A percentile compares a stretch with the other conserved stretches of the same genome.
These are phyloP conservation scores for Diarsia mendica DNA, from an alignment of 2,888 invertebrate species.

Conservation along the genomic window DNA sequence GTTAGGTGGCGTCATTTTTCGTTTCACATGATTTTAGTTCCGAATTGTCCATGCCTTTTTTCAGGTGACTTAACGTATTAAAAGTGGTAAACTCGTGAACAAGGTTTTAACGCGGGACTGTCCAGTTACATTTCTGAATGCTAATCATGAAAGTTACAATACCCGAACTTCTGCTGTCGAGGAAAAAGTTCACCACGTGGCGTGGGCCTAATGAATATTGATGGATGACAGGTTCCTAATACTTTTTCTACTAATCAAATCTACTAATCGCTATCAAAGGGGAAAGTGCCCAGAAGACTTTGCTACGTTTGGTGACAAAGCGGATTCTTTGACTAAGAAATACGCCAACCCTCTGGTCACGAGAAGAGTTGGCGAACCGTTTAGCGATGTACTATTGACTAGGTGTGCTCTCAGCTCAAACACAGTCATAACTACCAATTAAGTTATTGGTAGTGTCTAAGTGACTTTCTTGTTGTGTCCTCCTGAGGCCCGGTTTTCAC, in stretches of 20 bases:
- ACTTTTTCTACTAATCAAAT: no score
- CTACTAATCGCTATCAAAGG: no score
- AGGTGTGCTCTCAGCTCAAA: not conserved
- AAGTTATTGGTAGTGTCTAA: not conserved
- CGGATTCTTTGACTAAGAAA: not conserved
- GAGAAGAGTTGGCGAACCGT: not conserved
- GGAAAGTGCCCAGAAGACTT: not conserved
- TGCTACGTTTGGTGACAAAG: not conserved
- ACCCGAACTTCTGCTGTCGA: not conserved
- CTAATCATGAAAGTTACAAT: not conserved
- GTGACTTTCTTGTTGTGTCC: not conserved
- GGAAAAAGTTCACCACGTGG: not conserved
- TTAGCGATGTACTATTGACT: not conserved
- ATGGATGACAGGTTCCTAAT: no score
- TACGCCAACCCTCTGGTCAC: not conserved
- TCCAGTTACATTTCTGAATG: not conserved
- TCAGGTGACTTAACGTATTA: no score
- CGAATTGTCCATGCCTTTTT: no score
- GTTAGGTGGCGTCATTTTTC: no score
- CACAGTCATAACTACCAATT: not conserved
- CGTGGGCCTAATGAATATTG: no score
- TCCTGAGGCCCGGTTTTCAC: not conserved
- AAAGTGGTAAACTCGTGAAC: not conserved
- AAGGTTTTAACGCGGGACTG: not conserved
- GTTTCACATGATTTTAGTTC: no score